Evolutionary conservation across 2,888 invertebrate genomes (phyloP), one percentile per base, ranked within the genome.

Genomic region (Labia minor): DNA sequence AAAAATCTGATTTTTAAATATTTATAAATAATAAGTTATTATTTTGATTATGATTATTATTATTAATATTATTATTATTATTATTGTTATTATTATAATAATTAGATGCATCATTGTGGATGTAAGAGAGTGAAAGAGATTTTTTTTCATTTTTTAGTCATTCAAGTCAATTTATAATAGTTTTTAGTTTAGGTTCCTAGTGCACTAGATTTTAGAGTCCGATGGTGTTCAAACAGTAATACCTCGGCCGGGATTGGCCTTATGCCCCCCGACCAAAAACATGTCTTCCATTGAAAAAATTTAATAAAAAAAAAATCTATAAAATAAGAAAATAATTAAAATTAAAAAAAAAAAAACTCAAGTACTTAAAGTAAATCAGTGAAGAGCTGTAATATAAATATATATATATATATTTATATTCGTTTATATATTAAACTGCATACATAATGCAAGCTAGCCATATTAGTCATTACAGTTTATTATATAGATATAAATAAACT

Each of bases 221-320:
- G 49, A 49, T 49, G 49, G 49, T 49, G 49, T 49, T 49, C 49
- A 49, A 49, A 49, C 49, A 49, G 49, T 16, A 49, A 49, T 49
- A 49, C 49, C 49, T 49, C 49, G 49, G 49, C 49, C 49, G 49
- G n/a, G 49, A 49, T n/a, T 4, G 49, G 49, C 49, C n/a, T n/a
- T n/a, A 49, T 49, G 49, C 49, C 49, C 49, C 49, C 49, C 6
- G 14, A 4, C 49, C 3, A 49, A 49, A 49, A 49, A 49, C 3
- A 49, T 10, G 49, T 49, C 49, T 49, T 49, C 49, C 49, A 49
- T n/a, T 49, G 16, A 49, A n/a, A 49, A 49, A 16, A 49, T 49
- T 26, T 8, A 49, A 49, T 16, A 49, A 49, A 49, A 49, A 49
- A 49, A 49, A 10, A 49, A n/a, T n/a, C 3, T 49, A 49, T 10